These are phyloP conservation scores for Sphecodes monilicornis DNA, from an alignment of 2,888 invertebrate genomes.

Conservation along the genomic window DNA sequence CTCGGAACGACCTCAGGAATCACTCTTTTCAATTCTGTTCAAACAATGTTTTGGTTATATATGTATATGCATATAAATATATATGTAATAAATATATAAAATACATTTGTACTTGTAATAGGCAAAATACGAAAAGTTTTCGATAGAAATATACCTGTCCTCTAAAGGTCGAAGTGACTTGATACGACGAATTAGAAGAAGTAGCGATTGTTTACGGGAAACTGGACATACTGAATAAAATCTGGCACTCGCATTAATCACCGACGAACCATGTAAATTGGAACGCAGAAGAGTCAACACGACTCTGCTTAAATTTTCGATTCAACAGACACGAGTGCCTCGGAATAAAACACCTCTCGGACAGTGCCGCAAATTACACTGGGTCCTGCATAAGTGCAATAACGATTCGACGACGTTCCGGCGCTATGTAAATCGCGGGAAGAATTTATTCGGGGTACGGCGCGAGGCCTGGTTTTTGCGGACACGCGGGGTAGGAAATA, in stretches of 20 bases:
- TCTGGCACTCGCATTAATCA: neutral
- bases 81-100: too few species aligned
- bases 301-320: neutral
- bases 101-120: too few species aligned
- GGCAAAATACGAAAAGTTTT: too few species aligned
- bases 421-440: neutral
- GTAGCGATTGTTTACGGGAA: too few species aligned
- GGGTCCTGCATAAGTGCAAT: slow-evolving; percentile 5
- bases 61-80: too few species aligned
- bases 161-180: too few species aligned
- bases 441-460: slow-evolving; percentile 40
- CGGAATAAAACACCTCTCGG: neutral
- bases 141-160: too few species aligned
- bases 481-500: slow-evolving; percentile 28
- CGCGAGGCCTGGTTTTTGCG: slow-evolving; percentile 17
- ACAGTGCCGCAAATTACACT: neutral
- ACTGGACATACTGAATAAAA: neutral
- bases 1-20: too few species aligned
- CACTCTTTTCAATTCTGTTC: too few species aligned
- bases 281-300: neutral
- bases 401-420: slow-evolving; percentile 28
- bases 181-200: too few species aligned
- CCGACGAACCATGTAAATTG: neutral
- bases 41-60: too few species aligned
- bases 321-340: neutral